Evolutionary conservation across 30 jellyfish, hydroid and myxozoan species (phyloP), one percentile per base, ranked within the genome.

Genomic region (Hydractinia symbiolongicarpus): DNA sequence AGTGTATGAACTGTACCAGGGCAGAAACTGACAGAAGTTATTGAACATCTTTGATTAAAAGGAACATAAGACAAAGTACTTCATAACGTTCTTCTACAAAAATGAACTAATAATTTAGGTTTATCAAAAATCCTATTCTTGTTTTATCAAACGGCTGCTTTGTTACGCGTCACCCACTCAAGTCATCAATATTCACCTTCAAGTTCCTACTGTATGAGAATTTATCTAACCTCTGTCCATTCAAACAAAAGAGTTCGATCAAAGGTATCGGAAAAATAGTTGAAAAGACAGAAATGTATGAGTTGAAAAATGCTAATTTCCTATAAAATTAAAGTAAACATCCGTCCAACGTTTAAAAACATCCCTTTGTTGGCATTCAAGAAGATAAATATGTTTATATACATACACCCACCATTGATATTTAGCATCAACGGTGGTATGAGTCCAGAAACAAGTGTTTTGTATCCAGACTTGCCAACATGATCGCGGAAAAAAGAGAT

Each of bases 91-190:
- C 44, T 30, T 30, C 44, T 30, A 30, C 44, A 30, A 30, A 30
- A 30, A n/a, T 1, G 44, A 30, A 30, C 44, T 30, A 64, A 64
- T 44, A 64, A 64, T 13, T 51, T 64, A 7, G 74, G 74, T n/a
- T 64, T 64, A 64, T n/a, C 6, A 13, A 64, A 64, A 64, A 6
- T 64, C 19, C 74, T 64, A 13, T 64, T 64, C 40, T 64, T 64
- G 74, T 64, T 64, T 51, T 64, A 64, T 64, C 74, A 64, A 64
- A 64, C 74, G 40, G 74, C 74, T n/a, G 9, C 74, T n/a, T 64
- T 64, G 16, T n/a, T 64, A 7, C 74, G 4, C 17, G 74, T 64
- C 9, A 44, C 19, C 40, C 74, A 51, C 19, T 51, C 19, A 6
- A 51, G 9, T n/a, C 19, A 7, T 64, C 40, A 7, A 64, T 64